Evolutionary conservation across 2,888 invertebrate species (phyloP).

Genomic region (Hoplodrina ambigua): DNA sequence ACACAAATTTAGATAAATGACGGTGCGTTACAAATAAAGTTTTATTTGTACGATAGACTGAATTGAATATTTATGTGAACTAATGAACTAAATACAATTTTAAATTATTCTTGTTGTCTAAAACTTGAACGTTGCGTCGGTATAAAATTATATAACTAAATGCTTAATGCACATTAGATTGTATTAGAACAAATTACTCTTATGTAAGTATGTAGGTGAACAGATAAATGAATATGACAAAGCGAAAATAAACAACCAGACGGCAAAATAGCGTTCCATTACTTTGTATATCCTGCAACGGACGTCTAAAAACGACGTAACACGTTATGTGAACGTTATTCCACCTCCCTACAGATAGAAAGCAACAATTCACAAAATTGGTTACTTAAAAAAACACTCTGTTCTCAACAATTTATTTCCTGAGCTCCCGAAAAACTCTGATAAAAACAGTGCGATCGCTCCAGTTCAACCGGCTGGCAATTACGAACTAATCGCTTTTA

Average conservation of each 20-base stretch:
- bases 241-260: slow-evolving; percentile 33
- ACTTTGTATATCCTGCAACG: slow-evolving; percentile 31
- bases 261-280: slow-evolving; percentile 27
- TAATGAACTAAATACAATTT: neutral
- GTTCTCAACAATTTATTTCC: slow-evolving; percentile 60
- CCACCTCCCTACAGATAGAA: slow-evolving; percentile 40
- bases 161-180: slow-evolving; percentile 31
- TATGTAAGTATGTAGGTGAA: slow-evolving; percentile 45
- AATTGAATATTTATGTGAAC: slow-evolving; percentile 19
- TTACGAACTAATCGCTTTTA: slow-evolving; percentile 72
- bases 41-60: slow-evolving; percentile 26
- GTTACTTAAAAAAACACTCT: slow-evolving; percentile 47
- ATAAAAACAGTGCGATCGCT: slow-evolving; percentile 57
- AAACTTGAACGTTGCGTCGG: slow-evolving; percentile 2
- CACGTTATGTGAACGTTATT: slow-evolving; percentile 34
- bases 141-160: slow-evolving; percentile 32
- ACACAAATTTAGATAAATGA: slow-evolving; percentile 31
- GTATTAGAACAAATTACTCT: slow-evolving; percentile 37
- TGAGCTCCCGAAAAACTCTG: slow-evolving; percentile 50
- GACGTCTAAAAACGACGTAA: slow-evolving; percentile 29
- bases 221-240: slow-evolving; percentile 26
- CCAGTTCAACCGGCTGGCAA: slow-evolving; percentile 56
- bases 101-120: neutral
- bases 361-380: slow-evolving; percentile 53
- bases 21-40: slow-evolving; percentile 18